phyloP scores from a whole-genome alignment of 2,113 vertebrate genomes.

The Periophthalmodon schlosseri region DNA sequence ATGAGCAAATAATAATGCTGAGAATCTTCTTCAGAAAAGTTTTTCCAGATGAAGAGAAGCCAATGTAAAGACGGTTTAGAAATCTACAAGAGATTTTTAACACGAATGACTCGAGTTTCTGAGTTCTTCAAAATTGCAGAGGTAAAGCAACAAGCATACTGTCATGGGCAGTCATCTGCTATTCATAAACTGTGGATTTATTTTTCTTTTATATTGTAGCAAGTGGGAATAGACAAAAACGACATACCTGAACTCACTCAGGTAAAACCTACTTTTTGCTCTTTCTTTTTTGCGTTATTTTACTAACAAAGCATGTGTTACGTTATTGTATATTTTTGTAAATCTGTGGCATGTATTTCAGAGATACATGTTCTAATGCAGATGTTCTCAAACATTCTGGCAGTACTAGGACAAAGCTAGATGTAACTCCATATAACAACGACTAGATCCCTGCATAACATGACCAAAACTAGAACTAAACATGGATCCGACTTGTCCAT shows the following conservation, averaged over 20 bases:
- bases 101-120: conserved; percentile 96
- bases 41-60: conserved; percentile 99
- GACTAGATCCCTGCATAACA: neutral
- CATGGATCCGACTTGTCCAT: neutral
- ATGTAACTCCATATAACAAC: neutral
- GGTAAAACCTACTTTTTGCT: conserved; percentile 74
- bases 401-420: neutral
- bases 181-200: neutral
- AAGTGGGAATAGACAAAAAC: conserved; percentile 99
- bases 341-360: conserved; percentile 42
- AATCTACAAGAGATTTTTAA: conserved; percentile 98
- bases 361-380: conserved; percentile 20
- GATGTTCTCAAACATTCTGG: neutral
- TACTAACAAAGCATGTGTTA: conserved; percentile 63
- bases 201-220: conserved; percentile 76
- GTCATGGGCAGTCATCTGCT: neutral
- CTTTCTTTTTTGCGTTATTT: neutral
- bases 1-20: neutral
- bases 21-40: conserved; percentile 84
- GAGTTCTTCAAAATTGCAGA: conserved; percentile 99
- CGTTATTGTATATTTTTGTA: conserved; percentile 42
- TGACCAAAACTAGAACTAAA: neutral
- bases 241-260: conserved; percentile 98
- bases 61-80: conserved; percentile 99
- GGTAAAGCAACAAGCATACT: conserved; percentile 69